Base-by-base conservation (phyloP, 1,140 invertebrate genomes). In the Panulirus ornatus region DNA sequence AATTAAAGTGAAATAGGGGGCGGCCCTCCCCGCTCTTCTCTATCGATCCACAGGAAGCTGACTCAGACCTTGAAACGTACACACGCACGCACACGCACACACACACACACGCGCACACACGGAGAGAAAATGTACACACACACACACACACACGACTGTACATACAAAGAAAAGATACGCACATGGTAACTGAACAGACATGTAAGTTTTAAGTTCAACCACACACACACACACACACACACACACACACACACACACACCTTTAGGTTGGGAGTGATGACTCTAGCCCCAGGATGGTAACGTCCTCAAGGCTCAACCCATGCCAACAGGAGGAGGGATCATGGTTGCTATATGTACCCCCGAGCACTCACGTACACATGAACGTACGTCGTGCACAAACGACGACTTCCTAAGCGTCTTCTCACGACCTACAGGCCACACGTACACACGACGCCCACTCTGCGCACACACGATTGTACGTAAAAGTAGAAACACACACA, bases 61-160 rank as follows among this genome's bases (percentile, higher is more conserved):
- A 84, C 63, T 84, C 82, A 84, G 82, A 84, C 82, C 82, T 84
- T 84, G 82, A 84, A 84, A 71, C 66, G 34, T 40, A 84, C 66
- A 44, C 66, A 84, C 82, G 40, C 36, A 34, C 36, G 44, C 63
- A 71, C 82, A 27, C 63, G n/a, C 34, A 44, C 44, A 38, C 78
- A 81, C 78, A n/a, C 34, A 79, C 38, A 66, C 58, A 42, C 81
- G 58, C 82, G 58, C 76, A 79, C 54, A 30, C 30, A 84, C 82
- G 40, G 22, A 71, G 14, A 84, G 36, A 84, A 22, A 63, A 11
- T 14, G 44, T 16, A 40, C 79, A 82, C 51, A 58, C 79, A 44
- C 78, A 54, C 16, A 81, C 78, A 81, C 11, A 81, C 42, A 81
- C 44, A 81, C 76, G 44, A 9, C 40, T 9, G 42, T 40, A 44